phyloP scores from a whole-genome alignment of 2,888 invertebrate genomes.

The Troides aeacus region DNA sequence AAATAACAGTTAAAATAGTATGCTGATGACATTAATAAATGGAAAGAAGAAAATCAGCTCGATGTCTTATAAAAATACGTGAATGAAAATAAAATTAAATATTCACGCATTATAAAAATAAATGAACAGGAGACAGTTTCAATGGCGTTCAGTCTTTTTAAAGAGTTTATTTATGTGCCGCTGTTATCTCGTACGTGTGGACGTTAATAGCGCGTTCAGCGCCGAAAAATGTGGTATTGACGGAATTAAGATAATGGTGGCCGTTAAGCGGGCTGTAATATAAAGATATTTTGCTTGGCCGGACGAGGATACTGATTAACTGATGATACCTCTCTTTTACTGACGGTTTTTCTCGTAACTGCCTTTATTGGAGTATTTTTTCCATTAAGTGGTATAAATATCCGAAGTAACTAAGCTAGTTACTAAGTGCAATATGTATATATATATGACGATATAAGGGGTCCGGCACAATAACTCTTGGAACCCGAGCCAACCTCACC shows the following conservation, averaged over 20 bases:
- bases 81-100: not conserved
- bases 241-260: not conserved
- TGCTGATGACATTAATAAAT: not conserved
- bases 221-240: not conserved
- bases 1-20: not conserved
- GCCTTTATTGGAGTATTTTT: no score
- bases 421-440: no score
- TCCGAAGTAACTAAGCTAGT: no score
- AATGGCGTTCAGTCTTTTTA: not conserved
- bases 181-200: not conserved
- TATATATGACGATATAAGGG: no score
- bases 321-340: no score
- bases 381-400: no score
- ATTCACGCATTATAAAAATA: not conserved
- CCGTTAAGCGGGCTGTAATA: not conserved
- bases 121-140: not conserved
- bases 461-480: no score
- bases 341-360: no score
- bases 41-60: not conserved
- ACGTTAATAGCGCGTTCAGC: not conserved
- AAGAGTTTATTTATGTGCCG: not conserved
- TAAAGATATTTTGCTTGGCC: not conserved
- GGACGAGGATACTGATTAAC: not conserved
- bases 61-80: not conserved
- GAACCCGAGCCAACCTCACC: no score